These are phyloP conservation scores for Lepidothrix coronata DNA, from an alignment of 2,113 vertebrate genomes.

Conservation along the genomic window DNA sequence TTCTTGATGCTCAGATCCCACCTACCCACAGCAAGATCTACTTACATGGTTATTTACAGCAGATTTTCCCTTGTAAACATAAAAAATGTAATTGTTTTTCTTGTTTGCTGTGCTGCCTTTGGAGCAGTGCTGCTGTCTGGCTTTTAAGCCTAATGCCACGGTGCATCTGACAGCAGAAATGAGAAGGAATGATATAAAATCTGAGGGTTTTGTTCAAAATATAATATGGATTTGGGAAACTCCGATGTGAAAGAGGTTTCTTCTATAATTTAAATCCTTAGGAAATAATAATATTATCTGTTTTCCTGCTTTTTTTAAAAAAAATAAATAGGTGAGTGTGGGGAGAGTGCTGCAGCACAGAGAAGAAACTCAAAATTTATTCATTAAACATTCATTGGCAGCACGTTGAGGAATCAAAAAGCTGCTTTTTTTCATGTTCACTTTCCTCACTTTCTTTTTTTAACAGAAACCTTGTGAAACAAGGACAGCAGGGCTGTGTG, in stretches of 20 bases:
- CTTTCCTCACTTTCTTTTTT: not conserved
- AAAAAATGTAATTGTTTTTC: conserved; percentile 49
- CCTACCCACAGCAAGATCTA: not conserved
- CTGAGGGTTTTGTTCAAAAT: not conserved
- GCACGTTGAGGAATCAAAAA: not conserved
- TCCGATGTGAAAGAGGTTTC: not conserved
- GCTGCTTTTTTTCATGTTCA: not conserved
- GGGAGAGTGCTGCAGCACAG: not conserved
- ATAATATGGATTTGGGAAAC: not conserved
- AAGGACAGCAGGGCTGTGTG: not conserved
- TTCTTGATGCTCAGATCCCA: conserved; percentile 20
- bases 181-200: not conserved
- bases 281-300: not conserved
- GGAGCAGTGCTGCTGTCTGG: not conserved
- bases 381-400: not conserved
- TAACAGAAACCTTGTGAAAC: not conserved
- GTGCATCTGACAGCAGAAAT: conserved; percentile 25
- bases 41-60: conserved; percentile 59
- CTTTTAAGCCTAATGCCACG: conserved; percentile 15
- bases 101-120: conserved; percentile 18
- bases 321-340: not conserved
- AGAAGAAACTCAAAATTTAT: not conserved
- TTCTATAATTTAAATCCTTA: not conserved
- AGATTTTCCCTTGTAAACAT: conserved; percentile 36
- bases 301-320: not conserved